Percentiles rank a stretch among this genome's conserved stretches.
These are phyloP conservation scores for Branchellion lobata DNA, from an alignment of 2,888 invertebrate species.

Conservation along the genomic window DNA sequence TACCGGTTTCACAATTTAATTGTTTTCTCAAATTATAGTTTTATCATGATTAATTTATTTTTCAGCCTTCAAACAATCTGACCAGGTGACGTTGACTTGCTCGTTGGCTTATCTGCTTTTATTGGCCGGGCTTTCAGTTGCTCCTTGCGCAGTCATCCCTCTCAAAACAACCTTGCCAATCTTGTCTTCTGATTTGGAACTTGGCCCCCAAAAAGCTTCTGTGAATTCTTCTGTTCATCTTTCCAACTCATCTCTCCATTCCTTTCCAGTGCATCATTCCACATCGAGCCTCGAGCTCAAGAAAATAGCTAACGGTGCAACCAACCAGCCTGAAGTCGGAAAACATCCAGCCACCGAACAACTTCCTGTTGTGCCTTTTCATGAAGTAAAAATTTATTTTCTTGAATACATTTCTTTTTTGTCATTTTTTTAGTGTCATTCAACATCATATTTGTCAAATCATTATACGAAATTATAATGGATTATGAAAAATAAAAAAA, in stretches of 20 bases:
- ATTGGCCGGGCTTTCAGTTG: background rate
- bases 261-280: background rate
- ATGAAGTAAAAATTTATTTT: background rate
- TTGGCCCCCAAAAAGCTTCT: no score
- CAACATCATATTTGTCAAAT: no score
- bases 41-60: no score
- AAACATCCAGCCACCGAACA: background rate
- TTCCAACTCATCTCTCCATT: background rate
- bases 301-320: background rate
- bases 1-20: background rate
- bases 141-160: background rate
- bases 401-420: background rate
- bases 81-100: background rate
- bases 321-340: no score
- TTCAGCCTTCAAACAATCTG: background rate
- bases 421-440: background rate
- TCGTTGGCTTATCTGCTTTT: background rate
- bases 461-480: no score
- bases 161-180: background rate
- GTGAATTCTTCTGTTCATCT: background rate
- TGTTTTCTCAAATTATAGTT: background rate
- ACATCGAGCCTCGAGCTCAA: background rate
- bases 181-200: background rate
- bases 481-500: no score
- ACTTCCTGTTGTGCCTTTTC: background rate